Evolutionary conservation across 2,888 invertebrate genomes (phyloP).

Genomic region (Dichetophora obliterata): DNA sequence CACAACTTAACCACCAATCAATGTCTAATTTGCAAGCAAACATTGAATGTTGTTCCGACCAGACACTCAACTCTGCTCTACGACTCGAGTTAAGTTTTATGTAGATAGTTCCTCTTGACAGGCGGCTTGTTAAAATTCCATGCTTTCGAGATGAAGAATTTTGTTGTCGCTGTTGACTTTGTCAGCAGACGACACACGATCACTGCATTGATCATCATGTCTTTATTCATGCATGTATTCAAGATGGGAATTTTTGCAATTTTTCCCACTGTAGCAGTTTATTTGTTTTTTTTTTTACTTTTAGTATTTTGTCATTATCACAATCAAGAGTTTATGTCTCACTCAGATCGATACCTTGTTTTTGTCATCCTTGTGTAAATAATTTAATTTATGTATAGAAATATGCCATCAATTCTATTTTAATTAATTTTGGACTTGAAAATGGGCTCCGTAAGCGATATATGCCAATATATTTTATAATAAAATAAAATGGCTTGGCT

Average conservation of each 20-base stretch:
- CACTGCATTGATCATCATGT: constrained; percentile 9
- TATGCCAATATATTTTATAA: background rate
- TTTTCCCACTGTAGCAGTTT: background rate
- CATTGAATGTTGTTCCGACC: background rate
- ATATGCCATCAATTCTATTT: background rate
- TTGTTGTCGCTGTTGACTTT: constrained; percentile 19
- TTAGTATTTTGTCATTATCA: too few species aligned
- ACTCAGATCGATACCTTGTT: background rate
- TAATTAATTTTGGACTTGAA: background rate
- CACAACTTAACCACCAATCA: constrained; percentile 21
- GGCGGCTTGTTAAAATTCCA: constrained; percentile 29
- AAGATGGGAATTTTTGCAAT: too few species aligned
- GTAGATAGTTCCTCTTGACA: background rate
- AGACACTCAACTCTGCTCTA: too few species aligned
- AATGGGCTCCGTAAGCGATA: too few species aligned
- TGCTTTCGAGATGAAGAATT: background rate
- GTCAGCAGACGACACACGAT: constrained; percentile 5
- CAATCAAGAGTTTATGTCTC: background rate
- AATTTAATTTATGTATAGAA: constrained; percentile 2
- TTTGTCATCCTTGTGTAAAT: background rate
- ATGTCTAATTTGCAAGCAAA: constrained; percentile 15
- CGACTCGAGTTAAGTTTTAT: too few species aligned
- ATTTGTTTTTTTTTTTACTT: too few species aligned
- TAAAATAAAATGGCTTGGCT: background rate
- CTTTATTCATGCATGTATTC: constrained; percentile 18